Percentiles rank a stretch among this genome's conserved stretches.
phyloP scores from a whole-genome alignment of 2,888 invertebrate species.

The Epirrita christyi region DNA sequence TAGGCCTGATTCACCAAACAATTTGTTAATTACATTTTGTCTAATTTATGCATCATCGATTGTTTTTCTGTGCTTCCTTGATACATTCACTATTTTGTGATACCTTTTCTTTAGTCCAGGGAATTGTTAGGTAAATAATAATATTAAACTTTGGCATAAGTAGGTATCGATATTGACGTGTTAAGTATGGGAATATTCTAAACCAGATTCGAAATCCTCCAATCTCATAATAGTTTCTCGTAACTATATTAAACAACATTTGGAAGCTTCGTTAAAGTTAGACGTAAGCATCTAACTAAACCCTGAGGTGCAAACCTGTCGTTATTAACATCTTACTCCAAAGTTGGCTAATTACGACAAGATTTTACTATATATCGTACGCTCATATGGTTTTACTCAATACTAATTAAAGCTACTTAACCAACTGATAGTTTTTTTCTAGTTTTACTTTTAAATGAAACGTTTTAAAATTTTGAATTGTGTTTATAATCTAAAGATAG shows the following conservation, averaged over 20 bases:
- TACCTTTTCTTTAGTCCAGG: background rate
- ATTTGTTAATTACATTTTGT: no score
- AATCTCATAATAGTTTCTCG: constrained; percentile 11
- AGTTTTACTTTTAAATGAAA: no score
- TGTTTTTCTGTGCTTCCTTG: no score
- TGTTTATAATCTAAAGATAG: no score
- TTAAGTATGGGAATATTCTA: constrained; percentile 16
- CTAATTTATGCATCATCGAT: no score
- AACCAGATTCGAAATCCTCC: background rate
- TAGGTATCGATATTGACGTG: constrained; percentile 8
- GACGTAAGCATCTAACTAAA: constrained; percentile 11
- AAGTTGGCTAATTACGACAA: background rate
- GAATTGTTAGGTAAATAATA: background rate
- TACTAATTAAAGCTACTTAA: background rate
- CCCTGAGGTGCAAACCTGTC: constrained; percentile 5
- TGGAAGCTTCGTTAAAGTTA: constrained; percentile 17
- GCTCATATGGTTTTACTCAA: background rate
- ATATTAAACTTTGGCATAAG: constrained; percentile 7
- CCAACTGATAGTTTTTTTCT: no score
- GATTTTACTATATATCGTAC: background rate
- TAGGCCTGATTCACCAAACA: no score
- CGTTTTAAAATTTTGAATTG: no score
- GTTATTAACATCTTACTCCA: constrained; percentile 13
- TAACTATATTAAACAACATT: constrained; percentile 15
- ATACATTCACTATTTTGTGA: no score